These are phyloP conservation scores for Torymus auratus DNA, from an alignment of 2,888 invertebrate genomes.

Conservation along the genomic window DNA sequence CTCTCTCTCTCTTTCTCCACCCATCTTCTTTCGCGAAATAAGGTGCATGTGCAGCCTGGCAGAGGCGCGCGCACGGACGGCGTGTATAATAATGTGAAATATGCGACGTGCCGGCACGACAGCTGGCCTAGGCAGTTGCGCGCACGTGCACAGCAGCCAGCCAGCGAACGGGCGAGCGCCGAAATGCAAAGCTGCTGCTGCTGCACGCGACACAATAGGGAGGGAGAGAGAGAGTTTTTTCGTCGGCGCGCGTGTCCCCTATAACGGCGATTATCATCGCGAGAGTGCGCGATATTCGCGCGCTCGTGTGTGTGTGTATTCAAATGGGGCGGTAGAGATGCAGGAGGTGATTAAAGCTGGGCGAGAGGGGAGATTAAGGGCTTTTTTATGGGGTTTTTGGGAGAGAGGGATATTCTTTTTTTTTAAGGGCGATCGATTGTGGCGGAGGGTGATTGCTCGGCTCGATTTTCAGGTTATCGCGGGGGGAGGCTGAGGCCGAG, in stretches of 20 bases:
- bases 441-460: no score
- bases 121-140: constrained; percentile 44
- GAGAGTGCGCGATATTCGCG: constrained; percentile 25
- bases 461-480: no score
- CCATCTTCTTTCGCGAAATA: constrained; percentile 1
- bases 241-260: constrained; percentile 8
- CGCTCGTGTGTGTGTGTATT: constrained; percentile 26
- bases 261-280: constrained; percentile 40
- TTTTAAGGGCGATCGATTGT: no score
- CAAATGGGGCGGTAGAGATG: neutral
- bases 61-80: neutral
- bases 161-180: neutral
- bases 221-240: constrained; percentile 2
- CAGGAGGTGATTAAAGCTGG: neutral
- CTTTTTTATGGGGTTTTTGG: no score
- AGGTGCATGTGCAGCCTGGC: constrained; percentile 26
- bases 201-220: constrained; percentile 1
- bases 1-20: neutral
- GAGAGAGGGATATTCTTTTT: no score
- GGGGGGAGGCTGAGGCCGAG: no score
- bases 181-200: constrained; percentile 33
- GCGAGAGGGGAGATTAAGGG: no score
- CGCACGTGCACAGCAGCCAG: constrained; percentile 26
- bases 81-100: constrained; percentile 51
- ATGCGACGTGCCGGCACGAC: constrained; percentile 47